A percentile compares a stretch with the other conserved stretches of the same genome.
Conservation (phyloP, 2,888 invertebrate species). For the Tinea semifulvella region DNA sequence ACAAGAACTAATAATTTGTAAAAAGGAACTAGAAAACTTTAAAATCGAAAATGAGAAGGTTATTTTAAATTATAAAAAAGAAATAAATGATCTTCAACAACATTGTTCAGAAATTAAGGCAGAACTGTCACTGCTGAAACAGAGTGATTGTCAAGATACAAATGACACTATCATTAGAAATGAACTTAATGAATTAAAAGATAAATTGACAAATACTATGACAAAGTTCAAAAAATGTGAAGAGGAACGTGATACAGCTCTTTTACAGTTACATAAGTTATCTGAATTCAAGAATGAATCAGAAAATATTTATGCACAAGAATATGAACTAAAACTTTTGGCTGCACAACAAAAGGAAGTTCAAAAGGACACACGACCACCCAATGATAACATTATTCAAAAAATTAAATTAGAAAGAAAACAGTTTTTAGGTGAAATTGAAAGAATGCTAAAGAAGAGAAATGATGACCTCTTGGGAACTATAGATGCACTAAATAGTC, state of each 20-base stretch:
- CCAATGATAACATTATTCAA: constrained; percentile 69
- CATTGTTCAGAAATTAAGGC: constrained; percentile 72
- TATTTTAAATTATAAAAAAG: constrained; percentile 52
- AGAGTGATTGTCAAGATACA: constrained; percentile 79
- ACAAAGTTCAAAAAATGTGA: constrained; percentile 69
- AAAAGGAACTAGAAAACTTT: constrained; percentile 65
- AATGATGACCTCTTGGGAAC: constrained; percentile 73
- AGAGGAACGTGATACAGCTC: constrained; percentile 67
- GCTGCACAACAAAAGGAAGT: constrained; percentile 75
- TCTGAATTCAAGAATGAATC: constrained; percentile 71
- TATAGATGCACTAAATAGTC: constrained; percentile 77
- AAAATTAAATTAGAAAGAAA: constrained; percentile 72
- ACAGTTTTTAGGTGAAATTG: no score
- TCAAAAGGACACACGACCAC: constrained; percentile 73
- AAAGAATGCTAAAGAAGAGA: constrained; percentile 71
- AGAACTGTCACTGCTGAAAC: constrained; percentile 75
- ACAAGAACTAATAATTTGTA: constrained; percentile 74
- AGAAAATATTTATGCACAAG: constrained; percentile 82
- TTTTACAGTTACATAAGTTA: constrained; percentile 69
- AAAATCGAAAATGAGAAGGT: constrained; percentile 69
- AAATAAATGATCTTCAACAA: constrained; percentile 63
- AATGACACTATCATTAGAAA: constrained; percentile 63
- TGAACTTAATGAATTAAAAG: constrained; percentile 62
- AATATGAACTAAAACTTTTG: constrained; percentile 84
- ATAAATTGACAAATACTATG: constrained; percentile 66